Evolutionary conservation across 2,888 invertebrate species (phyloP).

Genomic region (Orthonevra nobilis): DNA sequence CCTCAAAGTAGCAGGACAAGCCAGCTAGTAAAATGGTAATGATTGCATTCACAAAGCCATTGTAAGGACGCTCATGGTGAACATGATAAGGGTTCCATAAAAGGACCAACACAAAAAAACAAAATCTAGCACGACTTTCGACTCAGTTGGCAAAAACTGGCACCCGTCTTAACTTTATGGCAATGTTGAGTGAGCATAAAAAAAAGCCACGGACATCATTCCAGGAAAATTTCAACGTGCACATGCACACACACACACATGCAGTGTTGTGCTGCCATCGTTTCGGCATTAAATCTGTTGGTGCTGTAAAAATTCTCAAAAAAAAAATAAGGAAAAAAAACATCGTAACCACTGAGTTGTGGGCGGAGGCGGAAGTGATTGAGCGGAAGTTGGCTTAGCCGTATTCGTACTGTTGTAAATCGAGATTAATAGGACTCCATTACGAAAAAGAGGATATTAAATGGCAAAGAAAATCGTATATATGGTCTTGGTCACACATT

Average conservation of each 20-base stretch:
- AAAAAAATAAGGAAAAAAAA: slow-evolving; percentile 24
- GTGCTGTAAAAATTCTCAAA: slow-evolving; percentile 11
- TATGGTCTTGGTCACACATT: slow-evolving; percentile 4
- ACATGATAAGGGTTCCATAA: slow-evolving; percentile 21
- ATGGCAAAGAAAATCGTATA: slow-evolving; percentile 31
- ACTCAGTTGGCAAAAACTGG: slow-evolving; percentile 30
- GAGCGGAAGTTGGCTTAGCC: slow-evolving; percentile 37
- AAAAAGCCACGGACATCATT: slow-evolving; percentile 43
- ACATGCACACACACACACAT: slow-evolving; percentile 7
- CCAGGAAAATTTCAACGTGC: no score
- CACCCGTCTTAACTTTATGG: slow-evolving; percentile 41
- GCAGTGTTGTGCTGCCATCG: slow-evolving; percentile 1
- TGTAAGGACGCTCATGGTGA: slow-evolving; percentile 1
- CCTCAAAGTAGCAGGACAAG: background rate
- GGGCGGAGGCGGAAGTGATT: background rate
- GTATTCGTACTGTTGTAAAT: slow-evolving; percentile 41
- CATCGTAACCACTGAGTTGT: no score
- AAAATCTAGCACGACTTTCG: no score
- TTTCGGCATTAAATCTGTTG: slow-evolving; percentile 30
- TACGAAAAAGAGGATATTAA: slow-evolving; percentile 46
- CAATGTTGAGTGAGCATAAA: slow-evolving; percentile 41
- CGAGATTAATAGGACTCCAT: slow-evolving; percentile 43
- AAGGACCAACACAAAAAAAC: slow-evolving; percentile 15
- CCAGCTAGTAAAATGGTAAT: background rate
- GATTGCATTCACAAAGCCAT: slow-evolving; percentile 6